Base-by-base conservation (phyloP, 2,888 invertebrate genomes). In the Tipula helvola region DNA sequence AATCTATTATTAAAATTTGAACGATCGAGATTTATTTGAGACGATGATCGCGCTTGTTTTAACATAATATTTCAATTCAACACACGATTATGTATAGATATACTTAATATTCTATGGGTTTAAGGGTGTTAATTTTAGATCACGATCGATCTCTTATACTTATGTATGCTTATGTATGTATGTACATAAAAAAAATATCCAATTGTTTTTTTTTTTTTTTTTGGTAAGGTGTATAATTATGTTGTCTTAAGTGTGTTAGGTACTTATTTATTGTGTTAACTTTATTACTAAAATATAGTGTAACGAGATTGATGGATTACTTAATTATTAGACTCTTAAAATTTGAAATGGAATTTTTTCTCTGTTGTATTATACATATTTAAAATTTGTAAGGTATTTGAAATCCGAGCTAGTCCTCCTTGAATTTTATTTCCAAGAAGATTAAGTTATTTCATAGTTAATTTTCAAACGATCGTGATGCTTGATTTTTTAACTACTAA, bases 81-180 rank as follows among this genome's bases (percentile, higher is more conserved):
- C 71, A 71, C 71, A 71, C 71, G 71, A 71, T 71, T 71, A 8
- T 71, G 28, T 71, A 10, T 28, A 71, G 16, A 71, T 10, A 12
- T 7, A 10, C 44, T 28, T 28, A 28, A 28, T 28, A 28, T 28
- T 28, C 28, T 28, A 28, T 28, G 16, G 18, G 71, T 71, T 71
- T 71, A 71, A 71, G 71, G 71, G 71, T 71, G 71, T 71, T 71
- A 71, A 71, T 71, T 71, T 71, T 71, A 71, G 71, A 71, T 71
- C 71, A 71, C 71, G 71, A 71, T 71, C 71, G 71, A 71, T 71
- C 71, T 57, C 52, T 2, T 12, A 4, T 57, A 44, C 3, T 10
- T 44, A 44, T 44, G 44, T 44, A 28, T 28, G 28, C 28, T 28
- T 28, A 28, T 1, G 28, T 28, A 28, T 28, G 28, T 28, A 28